phyloP scores from a whole-genome alignment of 1,140 invertebrate genomes.

The Wiebesia pumilae region DNA sequence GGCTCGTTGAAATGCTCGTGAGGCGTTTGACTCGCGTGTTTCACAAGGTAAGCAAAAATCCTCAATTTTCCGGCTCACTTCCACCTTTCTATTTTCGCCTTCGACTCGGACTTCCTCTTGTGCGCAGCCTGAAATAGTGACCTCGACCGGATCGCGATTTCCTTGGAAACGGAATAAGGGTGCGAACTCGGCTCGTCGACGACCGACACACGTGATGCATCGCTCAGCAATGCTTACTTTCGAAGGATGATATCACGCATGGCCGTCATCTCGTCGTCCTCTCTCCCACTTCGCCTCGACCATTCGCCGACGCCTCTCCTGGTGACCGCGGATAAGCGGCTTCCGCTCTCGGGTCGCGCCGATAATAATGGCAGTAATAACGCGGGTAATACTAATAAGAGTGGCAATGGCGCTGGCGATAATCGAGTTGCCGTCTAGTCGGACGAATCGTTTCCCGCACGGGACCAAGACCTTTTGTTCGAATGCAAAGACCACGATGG shows the following conservation, averaged over 20 bases:
- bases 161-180: conserved; percentile 31
- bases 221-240: conserved; percentile 69
- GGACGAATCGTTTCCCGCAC: not conserved
- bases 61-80: not conserved
- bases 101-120: not conserved
- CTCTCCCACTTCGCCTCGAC: too few species aligned
- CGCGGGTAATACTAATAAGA: not conserved
- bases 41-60: too few species aligned
- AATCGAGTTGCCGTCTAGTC: not conserved
- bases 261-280: too few species aligned
- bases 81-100: conserved; percentile 1
- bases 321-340: conserved; percentile 20
- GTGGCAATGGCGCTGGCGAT: too few species aligned
- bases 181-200: not conserved
- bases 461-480: not conserved
- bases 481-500: too few species aligned
- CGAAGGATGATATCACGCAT: conserved; percentile 68
- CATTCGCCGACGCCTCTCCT: too few species aligned
- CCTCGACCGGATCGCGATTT: too few species aligned
- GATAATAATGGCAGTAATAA: conserved; percentile 1
- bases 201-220: conserved; percentile 65
- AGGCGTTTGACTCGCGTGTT: not conserved
- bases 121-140: too few species aligned
- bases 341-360: conserved; percentile 10
- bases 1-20: not conserved